phyloP scores from a whole-genome alignment of 1,140 invertebrate genomes.

The Protaetia brevitarsis region DNA sequence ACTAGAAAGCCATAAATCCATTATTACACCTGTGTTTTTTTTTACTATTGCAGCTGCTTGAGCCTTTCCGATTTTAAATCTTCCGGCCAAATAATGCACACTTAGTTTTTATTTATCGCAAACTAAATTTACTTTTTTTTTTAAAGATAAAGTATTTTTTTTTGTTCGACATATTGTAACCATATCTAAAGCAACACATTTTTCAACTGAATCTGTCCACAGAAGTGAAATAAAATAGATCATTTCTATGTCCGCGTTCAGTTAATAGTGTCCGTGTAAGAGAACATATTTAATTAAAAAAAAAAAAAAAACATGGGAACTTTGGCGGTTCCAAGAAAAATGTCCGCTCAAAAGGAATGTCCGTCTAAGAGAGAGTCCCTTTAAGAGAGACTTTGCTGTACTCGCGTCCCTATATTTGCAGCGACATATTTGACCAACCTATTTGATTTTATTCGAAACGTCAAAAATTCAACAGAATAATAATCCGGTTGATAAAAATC shows the following conservation, averaged over 20 bases:
- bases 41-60: too few relatives aligned
- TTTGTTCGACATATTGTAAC: background rate
- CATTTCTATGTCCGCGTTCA: background rate
- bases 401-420: too few relatives aligned
- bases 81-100: too few relatives aligned
- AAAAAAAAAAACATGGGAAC: background rate
- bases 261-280: background rate
- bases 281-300: background rate
- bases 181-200: background rate
- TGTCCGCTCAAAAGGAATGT: background rate
- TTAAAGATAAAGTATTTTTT: background rate
- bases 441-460: too few relatives aligned
- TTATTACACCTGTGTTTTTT: too few relatives aligned
- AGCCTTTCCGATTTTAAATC: too few relatives aligned
- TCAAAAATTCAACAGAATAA: too few relatives aligned
- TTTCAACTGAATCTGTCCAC: background rate
- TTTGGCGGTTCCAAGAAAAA: background rate
- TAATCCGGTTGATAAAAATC: too few relatives aligned
- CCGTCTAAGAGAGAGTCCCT: background rate
- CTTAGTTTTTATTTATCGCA: too few relatives aligned
- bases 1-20: too few relatives aligned
- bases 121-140: background rate
- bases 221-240: background rate
- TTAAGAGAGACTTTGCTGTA: conserved; percentile 1
- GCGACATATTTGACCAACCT: too few relatives aligned